These are phyloP conservation scores for Ephialtes manifestator DNA, from an alignment of 2,888 invertebrate species.

Conservation along the genomic window DNA sequence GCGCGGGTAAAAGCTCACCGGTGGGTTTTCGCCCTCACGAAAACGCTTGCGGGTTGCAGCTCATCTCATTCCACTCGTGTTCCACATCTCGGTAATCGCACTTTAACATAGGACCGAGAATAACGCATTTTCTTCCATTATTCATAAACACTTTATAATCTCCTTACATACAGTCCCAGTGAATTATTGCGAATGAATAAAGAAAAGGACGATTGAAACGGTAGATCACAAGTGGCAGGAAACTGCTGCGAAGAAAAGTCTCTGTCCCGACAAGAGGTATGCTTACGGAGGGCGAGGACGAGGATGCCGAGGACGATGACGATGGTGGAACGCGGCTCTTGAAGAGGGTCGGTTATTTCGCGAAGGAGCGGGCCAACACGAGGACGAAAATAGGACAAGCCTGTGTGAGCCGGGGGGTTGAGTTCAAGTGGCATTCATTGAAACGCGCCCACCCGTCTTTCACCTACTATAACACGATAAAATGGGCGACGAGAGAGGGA, in stretches of 20 bases:
- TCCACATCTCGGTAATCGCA: constrained; percentile 50
- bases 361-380: constrained; percentile 46
- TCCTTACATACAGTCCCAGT: constrained; percentile 76
- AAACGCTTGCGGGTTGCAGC: constrained; percentile 23
- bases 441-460: constrained; percentile 70
- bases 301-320: constrained; percentile 9
- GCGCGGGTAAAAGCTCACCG: constrained; percentile 22
- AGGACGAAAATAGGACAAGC: constrained; percentile 66
- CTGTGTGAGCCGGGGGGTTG: constrained; percentile 70
- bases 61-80: constrained; percentile 51
- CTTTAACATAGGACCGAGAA: constrained; percentile 68
- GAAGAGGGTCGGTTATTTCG: constrained; percentile 60
- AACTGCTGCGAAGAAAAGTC: constrained; percentile 40
- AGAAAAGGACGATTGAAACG: constrained; percentile 31
- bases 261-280: constrained; percentile 28
- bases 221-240: constrained; percentile 39
- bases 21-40: constrained; percentile 12
- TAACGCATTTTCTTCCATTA: constrained; percentile 81
- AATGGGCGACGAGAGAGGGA: constrained; percentile 73
- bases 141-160: constrained; percentile 84
- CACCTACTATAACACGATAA: constrained; percentile 67
- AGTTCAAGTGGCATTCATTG: constrained; percentile 81
- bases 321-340: constrained; percentile 26
- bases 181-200: constrained; percentile 77
- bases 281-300: constrained; percentile 25